These are phyloP conservation scores for Leucophenga montana DNA, from an alignment of 2,888 invertebrate species.

Conservation along the genomic window DNA sequence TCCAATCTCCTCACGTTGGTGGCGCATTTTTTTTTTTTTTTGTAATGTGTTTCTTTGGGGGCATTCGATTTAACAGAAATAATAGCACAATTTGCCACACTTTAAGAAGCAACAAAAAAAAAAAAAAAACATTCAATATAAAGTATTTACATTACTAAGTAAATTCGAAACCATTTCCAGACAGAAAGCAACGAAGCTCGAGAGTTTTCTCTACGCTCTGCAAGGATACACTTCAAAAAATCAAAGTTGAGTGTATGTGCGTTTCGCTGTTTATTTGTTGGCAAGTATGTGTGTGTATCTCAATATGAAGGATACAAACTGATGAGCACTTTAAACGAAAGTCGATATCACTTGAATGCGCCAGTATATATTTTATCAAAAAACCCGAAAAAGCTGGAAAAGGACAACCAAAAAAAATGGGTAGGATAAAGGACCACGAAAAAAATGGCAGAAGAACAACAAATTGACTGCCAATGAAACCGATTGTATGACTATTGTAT, in stretches of 20 bases:
- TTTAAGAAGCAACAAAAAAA: conserved; percentile 9
- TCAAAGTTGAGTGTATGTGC: background rate
- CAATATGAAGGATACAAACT: conserved; percentile 16
- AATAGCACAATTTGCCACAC: conserved; percentile 11
- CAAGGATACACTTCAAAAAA: background rate
- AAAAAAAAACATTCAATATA: conserved; percentile 15
- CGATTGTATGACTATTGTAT: conserved; percentile 16
- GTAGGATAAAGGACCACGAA: background rate
- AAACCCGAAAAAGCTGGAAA: background rate
- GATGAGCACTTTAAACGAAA: conserved; percentile 34
- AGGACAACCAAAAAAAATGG: background rate
- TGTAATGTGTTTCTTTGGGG: no score
- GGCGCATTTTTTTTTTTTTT: no score
- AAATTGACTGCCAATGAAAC: conserved; percentile 19
- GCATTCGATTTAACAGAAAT: background rate
- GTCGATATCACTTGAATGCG: conserved; percentile 28
- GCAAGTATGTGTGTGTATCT: conserved; percentile 2
- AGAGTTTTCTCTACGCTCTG: background rate
- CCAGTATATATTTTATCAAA: background rate
- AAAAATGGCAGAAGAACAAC: background rate
- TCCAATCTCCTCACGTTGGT: no score
- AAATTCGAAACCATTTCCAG: conserved; percentile 16
- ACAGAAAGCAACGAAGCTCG: background rate
- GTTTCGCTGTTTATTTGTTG: background rate
- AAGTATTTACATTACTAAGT: conserved; percentile 22